Conservation (phyloP, 2,113 vertebrate species). For the Mustela nigripes region DNA sequence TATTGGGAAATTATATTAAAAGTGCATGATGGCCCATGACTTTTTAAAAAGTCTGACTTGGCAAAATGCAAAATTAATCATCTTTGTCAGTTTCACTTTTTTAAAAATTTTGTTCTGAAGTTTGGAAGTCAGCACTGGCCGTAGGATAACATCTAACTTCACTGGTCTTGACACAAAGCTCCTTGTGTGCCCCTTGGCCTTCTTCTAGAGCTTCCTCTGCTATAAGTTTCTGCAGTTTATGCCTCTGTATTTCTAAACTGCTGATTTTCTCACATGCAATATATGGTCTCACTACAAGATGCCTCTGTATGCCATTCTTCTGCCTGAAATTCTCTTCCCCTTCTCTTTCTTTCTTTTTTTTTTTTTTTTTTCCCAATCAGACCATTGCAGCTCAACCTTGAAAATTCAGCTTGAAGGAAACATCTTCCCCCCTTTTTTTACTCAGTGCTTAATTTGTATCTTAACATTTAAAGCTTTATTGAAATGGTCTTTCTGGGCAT, state of each 20-base stretch:
- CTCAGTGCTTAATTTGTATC: not conserved
- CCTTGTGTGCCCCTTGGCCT: rapidly evolving
- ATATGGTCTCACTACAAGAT: not conserved
- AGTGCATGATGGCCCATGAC: not conserved
- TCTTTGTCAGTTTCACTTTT: not conserved
- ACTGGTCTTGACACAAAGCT: not conserved
- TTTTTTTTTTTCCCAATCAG: not conserved
- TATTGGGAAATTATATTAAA: not conserved
- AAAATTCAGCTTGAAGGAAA: not conserved
- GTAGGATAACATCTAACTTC: not conserved
- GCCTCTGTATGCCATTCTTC: not conserved
- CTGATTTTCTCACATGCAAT: not conserved
- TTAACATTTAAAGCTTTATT: not conserved
- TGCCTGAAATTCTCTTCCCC: no score
- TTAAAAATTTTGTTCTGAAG: not conserved
- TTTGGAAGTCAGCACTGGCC: not conserved
- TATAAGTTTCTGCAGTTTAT: not conserved
- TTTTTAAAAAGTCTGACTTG: not conserved
- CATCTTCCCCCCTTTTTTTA: not conserved
- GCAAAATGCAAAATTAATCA: not conserved
- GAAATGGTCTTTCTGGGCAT: not conserved
- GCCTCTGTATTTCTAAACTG: not conserved
- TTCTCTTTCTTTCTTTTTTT: not conserved
- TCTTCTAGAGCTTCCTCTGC: not conserved
- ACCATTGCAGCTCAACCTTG: not conserved